Conservation (phyloP, 2,113 vertebrate species). For the Psammodynastes pulverulentus region DNA sequence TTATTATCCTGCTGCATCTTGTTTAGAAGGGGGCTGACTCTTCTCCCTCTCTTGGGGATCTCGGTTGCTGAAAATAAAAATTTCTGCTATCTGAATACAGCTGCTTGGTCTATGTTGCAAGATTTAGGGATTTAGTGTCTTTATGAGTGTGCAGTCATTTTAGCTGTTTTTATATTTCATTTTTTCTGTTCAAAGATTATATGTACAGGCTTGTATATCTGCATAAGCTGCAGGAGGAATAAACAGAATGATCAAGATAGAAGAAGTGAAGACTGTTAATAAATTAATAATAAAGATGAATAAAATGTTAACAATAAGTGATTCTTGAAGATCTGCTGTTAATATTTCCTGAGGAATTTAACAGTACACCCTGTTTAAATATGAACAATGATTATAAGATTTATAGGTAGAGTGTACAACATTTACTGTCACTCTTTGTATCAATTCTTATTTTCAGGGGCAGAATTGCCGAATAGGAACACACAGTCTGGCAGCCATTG, state of each 20-base stretch:
- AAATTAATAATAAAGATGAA: background rate
- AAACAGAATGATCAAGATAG: background rate
- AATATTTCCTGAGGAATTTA: background rate
- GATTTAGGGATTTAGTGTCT: background rate
- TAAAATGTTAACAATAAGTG: background rate
- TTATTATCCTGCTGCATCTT: background rate
- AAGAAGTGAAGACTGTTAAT: background rate
- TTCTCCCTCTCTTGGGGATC: background rate
- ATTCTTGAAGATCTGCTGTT: slow-evolving; percentile 28
- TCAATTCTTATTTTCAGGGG: background rate
- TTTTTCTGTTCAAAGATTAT: background rate
- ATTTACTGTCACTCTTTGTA: background rate
- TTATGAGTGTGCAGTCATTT: background rate
- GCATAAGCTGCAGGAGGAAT: background rate
- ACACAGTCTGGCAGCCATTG: accelerated
- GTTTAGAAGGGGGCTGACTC: background rate
- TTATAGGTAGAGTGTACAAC: background rate
- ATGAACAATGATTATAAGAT: background rate
- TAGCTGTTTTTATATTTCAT: background rate
- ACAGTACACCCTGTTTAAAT: background rate
- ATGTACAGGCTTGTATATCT: background rate
- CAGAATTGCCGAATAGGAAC: background rate
- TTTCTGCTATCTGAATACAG: background rate
- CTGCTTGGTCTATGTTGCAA: background rate
- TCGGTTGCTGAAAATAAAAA: background rate